Conservation (phyloP, 2,797 vertebrate genomes). For the Kryptolebias ocellatus region DNA sequence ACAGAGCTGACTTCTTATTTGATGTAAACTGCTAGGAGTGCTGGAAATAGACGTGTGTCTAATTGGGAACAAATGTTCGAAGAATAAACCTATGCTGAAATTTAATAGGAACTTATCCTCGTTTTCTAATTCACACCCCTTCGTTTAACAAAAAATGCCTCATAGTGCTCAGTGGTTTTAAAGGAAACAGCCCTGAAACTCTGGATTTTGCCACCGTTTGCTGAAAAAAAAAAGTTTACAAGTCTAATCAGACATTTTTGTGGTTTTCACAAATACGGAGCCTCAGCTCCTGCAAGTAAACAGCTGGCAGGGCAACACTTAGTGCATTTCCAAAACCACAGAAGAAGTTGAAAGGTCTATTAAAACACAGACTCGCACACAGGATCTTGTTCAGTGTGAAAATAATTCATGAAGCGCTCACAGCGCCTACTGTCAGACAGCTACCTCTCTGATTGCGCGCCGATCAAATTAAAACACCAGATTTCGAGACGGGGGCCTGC, state of each 20-base stretch:
- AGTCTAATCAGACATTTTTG: background rate
- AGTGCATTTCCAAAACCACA: background rate
- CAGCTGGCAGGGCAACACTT: background rate
- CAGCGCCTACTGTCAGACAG: no score
- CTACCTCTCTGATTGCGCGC: no score
- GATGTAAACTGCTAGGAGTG: constrained; percentile 30
- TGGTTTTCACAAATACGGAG: background rate
- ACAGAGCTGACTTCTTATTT: constrained; percentile 32
- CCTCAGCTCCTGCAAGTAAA: background rate
- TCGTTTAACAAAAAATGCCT: background rate
- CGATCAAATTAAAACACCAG: no score
- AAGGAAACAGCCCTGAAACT: background rate
- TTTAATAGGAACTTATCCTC: background rate
- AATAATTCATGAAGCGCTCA: no score
- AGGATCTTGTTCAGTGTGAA: no score
- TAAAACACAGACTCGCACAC: background rate
- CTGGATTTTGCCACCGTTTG: background rate
- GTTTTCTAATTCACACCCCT: background rate
- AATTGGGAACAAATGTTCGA: constrained; percentile 29
- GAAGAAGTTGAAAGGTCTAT: background rate
- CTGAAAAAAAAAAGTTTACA: background rate
- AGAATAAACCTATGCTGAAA: constrained; percentile 39
- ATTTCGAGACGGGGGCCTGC: no score
- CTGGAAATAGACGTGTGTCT: constrained; percentile 35
- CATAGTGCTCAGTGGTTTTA: background rate